A percentile compares a stretch with the other conserved stretches of the same genome.
Conservation (phyloP, 2,888 invertebrate species). For the Poecilobothrus nobilitatus region DNA sequence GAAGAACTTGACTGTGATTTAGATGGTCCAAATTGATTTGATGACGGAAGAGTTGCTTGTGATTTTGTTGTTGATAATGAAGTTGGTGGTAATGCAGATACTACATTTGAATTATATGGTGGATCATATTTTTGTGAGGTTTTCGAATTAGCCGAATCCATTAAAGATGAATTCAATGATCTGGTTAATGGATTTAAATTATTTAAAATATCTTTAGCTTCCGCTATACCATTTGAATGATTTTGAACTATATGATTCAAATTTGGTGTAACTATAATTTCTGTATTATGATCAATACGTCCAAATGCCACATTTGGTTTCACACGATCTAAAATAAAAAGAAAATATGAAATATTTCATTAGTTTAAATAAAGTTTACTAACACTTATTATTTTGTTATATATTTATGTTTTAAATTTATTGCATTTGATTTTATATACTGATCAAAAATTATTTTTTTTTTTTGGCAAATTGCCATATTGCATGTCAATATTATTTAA, state of each 20-base stretch:
- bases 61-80: slow-evolving; percentile 19
- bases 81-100: not conserved
- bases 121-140: not conserved
- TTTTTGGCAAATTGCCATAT: not conserved
- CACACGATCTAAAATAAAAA: slow-evolving; percentile 43
- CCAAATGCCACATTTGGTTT: slow-evolving; percentile 49
- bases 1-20: not conserved
- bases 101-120: not conserved
- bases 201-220: not conserved
- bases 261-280: slow-evolving; percentile 45
- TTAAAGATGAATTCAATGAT: not conserved
- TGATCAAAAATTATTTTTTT: not conserved
- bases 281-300: slow-evolving; percentile 51
- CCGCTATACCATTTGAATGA: not conserved
- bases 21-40: not conserved
- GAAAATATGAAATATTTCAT: slow-evolving; percentile 11
- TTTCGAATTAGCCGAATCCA: not conserved
- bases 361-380: not conserved
- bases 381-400: not conserved
- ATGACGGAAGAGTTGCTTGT: slow-evolving; percentile 18
- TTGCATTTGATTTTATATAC: not conserved
- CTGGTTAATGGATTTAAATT: not conserved
- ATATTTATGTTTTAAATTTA: not conserved
- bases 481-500: not conserved
- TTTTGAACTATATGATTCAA: slow-evolving; percentile 4